Evolutionary conservation across 2,797 vertebrate species (phyloP), one percentile per base, ranked within the genome.

Genomic region (Sebastes miniatus): DNA sequence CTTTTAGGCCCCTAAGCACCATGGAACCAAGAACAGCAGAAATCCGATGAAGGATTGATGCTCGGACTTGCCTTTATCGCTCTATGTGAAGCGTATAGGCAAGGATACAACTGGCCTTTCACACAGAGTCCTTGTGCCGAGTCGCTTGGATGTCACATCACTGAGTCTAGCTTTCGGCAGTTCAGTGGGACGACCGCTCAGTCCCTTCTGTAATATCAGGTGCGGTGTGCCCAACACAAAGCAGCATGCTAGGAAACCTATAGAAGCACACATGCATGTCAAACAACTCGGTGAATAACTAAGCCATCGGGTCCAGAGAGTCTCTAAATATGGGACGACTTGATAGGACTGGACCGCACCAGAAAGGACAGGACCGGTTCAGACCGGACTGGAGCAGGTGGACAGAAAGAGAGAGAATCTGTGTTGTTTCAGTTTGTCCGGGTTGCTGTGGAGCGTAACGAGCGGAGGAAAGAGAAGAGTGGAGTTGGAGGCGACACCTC

Each of bases 231-330:
- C 82, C 85, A 87, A 92, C 83, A 91, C 83, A 87, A 92, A 94
- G 89, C 92, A 87, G 93, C 95, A 95, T 95, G 95, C 94, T 90
- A 82, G 87, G 89, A 84, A 92, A 94, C 90, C 90, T 87, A 90
- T 77, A 95, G 87, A 94, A 91, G 93, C 94, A 92, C 86, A 89
- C 91, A 91, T 94, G 94, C 95, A 94, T 83, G 88, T 87, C 89
- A 89, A 91, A 90, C 80, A 86, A 87, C 84, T 88, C 27, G 1
- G 74, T 85, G 79, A 87, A 80, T 73, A 86, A 81, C 76, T 80
- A 86, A 87, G 75, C 83, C 76, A 20, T 64, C 68, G 27, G 84
- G 80, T 87, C 80, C 79, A 68, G 59, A 87, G 72, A 88, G 88
- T 92, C 80, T 89, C 66, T 81, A 76, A 68, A 83, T 73, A 85